Conservation (phyloP, 2,113 vertebrate species). For the Chlorocebus sabaeus region DNA sequence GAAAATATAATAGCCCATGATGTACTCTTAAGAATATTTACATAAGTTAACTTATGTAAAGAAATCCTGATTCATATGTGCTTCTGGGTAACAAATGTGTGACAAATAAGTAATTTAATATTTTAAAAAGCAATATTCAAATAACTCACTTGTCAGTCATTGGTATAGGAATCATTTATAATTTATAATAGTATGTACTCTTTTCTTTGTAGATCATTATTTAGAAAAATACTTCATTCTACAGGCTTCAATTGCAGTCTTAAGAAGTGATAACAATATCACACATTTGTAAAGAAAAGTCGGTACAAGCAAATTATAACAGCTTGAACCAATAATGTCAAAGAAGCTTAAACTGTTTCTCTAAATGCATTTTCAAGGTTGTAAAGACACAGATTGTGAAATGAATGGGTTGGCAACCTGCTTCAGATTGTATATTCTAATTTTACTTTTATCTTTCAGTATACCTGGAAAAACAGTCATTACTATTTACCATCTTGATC, state of each 20-base stretch:
- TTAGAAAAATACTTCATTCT: background rate
- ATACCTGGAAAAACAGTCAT: background rate
- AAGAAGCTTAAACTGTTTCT: background rate
- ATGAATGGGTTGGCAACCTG: background rate
- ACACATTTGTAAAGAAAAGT: background rate
- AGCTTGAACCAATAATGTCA: background rate
- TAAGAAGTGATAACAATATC: background rate
- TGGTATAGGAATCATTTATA: conserved; percentile 11
- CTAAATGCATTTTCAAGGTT: background rate
- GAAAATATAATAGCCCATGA: conserved; percentile 37
- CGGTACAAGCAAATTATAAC: background rate
- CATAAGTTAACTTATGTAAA: conserved; percentile 45
- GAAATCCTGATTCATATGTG: conserved; percentile 30
- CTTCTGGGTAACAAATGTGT: conserved; percentile 31
- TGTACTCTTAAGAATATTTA: conserved; percentile 37
- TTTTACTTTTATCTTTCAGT: background rate
- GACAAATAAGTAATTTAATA: conserved; percentile 55
- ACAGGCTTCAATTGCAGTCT: background rate
- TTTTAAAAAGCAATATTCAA: conserved; percentile 53
- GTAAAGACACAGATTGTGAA: background rate
- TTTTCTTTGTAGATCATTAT: background rate
- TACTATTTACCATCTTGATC: background rate
- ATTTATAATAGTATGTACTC: background rate
- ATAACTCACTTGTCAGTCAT: conserved; percentile 27
- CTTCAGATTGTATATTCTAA: background rate